Evolutionary conservation across 2,888 invertebrate species (phyloP).

Genomic region (Machimus rusticus): DNA sequence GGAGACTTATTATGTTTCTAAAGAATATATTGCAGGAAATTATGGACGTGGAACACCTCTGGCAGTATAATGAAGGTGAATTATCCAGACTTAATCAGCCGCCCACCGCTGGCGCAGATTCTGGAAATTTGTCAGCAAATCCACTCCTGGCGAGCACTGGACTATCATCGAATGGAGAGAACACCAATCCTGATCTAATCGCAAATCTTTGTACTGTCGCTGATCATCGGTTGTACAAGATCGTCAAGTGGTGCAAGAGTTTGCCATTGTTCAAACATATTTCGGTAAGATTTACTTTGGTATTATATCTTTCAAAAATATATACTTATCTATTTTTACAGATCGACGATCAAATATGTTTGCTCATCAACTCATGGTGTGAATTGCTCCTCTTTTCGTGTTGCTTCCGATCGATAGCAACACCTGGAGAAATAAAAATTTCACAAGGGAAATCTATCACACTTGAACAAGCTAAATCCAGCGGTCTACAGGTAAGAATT

Average conservation of each 20-base stretch:
- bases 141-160: slow-evolving; percentile 67
- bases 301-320: background rate
- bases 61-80: slow-evolving; percentile 92
- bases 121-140: slow-evolving; percentile 63
- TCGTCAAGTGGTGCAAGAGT: slow-evolving; percentile 98
- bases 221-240: slow-evolving; percentile 94
- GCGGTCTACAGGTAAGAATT: slow-evolving; percentile 66
- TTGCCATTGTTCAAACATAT: slow-evolving; percentile 96
- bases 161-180: slow-evolving; percentile 64
- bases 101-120: slow-evolving; percentile 53
- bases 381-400: slow-evolving; percentile 90
- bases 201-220: slow-evolving; percentile 93
- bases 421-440: slow-evolving; percentile 87
- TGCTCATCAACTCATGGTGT: slow-evolving; percentile 98
- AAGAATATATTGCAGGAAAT: slow-evolving; percentile 73
- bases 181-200: slow-evolving; percentile 83
- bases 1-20: background rate
- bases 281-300: slow-evolving; percentile 70
- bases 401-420: slow-evolving; percentile 91
- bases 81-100: slow-evolving; percentile 69
- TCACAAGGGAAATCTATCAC: slow-evolving; percentile 62
- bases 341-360: slow-evolving; percentile 98
- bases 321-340: slow-evolving; percentile 59
- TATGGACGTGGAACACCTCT: slow-evolving; percentile 94
- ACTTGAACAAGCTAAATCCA: slow-evolving; percentile 61